Evolutionary conservation across 2,888 invertebrate genomes (phyloP).

Genomic region (Amiota mariae): DNA sequence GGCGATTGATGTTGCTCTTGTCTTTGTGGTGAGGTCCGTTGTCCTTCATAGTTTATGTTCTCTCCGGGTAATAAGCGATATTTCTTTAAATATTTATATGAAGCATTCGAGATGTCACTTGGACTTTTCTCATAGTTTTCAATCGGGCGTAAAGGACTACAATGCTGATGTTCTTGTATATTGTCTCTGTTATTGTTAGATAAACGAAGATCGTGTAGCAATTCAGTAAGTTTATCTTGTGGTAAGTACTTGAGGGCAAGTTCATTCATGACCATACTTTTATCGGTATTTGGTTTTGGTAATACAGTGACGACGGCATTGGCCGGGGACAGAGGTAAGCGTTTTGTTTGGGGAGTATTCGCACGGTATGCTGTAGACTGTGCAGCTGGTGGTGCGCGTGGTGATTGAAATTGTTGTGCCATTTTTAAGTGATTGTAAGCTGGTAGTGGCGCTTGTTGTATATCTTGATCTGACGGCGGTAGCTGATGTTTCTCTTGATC

Average conservation of each 20-base stretch:
- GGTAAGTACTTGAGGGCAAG: constrained; percentile 70
- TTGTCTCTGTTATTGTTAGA: constrained; percentile 29
- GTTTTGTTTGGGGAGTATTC: constrained; percentile 53
- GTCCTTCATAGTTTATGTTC: constrained; percentile 38
- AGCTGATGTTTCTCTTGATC: constrained; percentile 33
- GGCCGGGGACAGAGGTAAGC: not conserved
- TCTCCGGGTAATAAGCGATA: constrained; percentile 68
- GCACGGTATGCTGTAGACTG: constrained; percentile 64
- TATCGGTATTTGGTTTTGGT: constrained; percentile 62
- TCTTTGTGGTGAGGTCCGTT: not conserved
- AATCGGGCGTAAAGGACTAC: constrained; percentile 52
- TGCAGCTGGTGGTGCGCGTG: constrained; percentile 54
- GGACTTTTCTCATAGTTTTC: constrained; percentile 61
- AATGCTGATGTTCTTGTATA: constrained; percentile 22
- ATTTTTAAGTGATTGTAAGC: constrained; percentile 27
- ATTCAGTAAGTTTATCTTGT: constrained; percentile 62
- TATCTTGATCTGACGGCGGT: not conserved
- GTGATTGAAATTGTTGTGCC: constrained; percentile 50
- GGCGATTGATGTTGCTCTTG: constrained; percentile 32
- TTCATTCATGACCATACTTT: constrained; percentile 71
- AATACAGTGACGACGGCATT: constrained; percentile 24
- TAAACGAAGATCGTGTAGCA: constrained; percentile 61
- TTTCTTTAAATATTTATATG: constrained; percentile 69
- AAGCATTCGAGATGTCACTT: constrained; percentile 69
- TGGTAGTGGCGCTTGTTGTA: constrained; percentile 16